These are phyloP conservation scores for Odontamblyopus rebecca DNA, from an alignment of 2,797 vertebrate species.

Conservation along the genomic window DNA sequence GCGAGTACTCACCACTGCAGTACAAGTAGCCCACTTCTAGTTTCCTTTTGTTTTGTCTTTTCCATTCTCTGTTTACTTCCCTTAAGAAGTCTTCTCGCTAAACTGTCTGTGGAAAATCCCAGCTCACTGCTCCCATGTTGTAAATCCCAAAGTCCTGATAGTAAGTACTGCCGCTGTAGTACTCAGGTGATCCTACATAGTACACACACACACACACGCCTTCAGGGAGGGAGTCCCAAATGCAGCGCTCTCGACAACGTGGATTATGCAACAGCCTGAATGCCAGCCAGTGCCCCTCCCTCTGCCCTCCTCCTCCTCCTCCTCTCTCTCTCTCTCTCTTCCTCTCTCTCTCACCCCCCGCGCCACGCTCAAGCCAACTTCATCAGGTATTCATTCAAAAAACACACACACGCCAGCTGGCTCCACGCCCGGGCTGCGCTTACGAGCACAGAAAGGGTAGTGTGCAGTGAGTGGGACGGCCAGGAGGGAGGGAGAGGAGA, in stretches of 20 bases:
- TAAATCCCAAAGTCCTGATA: constrained; percentile 45
- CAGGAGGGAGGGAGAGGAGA: constrained; percentile 44
- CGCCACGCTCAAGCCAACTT: constrained; percentile 79
- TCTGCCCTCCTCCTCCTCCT: constrained; percentile 18
- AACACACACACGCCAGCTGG: constrained; percentile 78
- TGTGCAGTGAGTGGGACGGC: constrained; percentile 65
- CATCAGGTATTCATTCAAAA: constrained; percentile 93
- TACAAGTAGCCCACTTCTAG: constrained; percentile 61
- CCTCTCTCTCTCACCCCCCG: constrained; percentile 25
- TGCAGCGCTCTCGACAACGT: constrained; percentile 71
- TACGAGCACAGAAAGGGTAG: constrained; percentile 65
- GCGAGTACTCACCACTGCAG: constrained; percentile 69
- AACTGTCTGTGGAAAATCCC: constrained; percentile 55
- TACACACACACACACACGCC: constrained; percentile 51
- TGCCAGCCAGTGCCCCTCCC: constrained; percentile 74
- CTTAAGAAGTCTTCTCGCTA: constrained; percentile 45
- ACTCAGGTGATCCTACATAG: constrained; percentile 50
- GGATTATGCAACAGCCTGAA: constrained; percentile 81
- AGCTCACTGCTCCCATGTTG: constrained; percentile 9
- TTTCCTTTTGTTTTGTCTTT: constrained; percentile 40
- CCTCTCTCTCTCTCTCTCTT: constrained; percentile 23
- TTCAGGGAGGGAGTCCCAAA: constrained; percentile 79
- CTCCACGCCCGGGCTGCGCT: constrained; percentile 72
- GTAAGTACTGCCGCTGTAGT: constrained; percentile 41
- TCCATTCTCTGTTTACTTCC: constrained; percentile 50